Conservation (phyloP, 2,797 vertebrate genomes). For the Molossus alvarezi region DNA sequence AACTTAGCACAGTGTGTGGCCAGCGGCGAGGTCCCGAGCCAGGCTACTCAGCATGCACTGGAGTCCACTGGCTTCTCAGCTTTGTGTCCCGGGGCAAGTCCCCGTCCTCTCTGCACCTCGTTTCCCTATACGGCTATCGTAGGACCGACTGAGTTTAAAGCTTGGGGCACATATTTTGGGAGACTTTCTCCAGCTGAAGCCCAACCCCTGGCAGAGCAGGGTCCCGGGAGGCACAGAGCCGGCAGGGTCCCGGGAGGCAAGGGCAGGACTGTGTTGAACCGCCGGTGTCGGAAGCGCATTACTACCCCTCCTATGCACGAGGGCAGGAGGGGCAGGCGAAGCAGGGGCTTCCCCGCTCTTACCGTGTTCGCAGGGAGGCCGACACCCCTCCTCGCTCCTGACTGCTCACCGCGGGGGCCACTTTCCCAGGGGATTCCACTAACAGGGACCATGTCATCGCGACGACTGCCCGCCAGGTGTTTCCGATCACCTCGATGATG, state of each 20-base stretch:
- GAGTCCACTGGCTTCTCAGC: background rate
- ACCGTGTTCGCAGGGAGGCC: rapidly evolving
- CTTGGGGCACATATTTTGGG: background rate
- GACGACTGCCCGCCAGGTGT: background rate
- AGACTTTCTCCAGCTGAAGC: background rate
- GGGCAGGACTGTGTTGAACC: background rate
- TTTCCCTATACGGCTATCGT: background rate
- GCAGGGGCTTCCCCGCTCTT: background rate
- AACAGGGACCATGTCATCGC: background rate
- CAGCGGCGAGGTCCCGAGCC: background rate
- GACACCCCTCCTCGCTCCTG: rapidly evolving
- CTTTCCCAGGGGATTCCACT: background rate
- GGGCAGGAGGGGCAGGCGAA: background rate
- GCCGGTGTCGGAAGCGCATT: background rate
- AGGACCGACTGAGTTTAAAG: background rate
- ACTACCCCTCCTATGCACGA: background rate
- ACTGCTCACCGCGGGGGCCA: background rate
- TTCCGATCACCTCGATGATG: background rate
- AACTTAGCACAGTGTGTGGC: background rate
- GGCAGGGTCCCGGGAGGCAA: rapidly evolving
- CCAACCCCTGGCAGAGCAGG: background rate
- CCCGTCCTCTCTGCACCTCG: background rate
- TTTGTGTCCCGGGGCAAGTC: background rate
- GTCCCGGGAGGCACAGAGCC: background rate
- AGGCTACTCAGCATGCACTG: rapidly evolving